phyloP scores from a whole-genome alignment of 1,140 invertebrate species.

The Plectus sambesii region DNA sequence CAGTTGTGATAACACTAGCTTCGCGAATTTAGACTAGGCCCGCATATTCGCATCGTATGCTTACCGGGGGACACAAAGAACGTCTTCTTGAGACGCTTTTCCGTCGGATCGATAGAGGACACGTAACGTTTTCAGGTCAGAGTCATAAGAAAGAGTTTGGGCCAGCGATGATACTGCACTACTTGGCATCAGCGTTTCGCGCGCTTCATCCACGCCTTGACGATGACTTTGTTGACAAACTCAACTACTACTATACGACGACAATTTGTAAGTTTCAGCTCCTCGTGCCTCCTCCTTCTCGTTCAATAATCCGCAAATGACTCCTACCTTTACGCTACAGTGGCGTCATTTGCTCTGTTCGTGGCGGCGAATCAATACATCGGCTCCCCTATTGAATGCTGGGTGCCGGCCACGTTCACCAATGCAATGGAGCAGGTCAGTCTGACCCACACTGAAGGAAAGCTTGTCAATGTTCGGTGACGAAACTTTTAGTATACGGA shows the following conservation, averaged over 20 bases:
- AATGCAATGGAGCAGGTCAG: constrained; percentile 46
- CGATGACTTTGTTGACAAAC: constrained; percentile 45
- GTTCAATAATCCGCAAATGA: constrained; percentile 4
- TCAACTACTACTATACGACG: constrained; percentile 46
- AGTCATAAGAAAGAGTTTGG: constrained; percentile 45
- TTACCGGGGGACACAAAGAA: no score
- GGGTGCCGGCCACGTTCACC: constrained; percentile 46
- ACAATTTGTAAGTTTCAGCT: constrained; percentile 38
- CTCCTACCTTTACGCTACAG: constrained; percentile 21
- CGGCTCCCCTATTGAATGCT: constrained; percentile 42
- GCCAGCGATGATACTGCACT: constrained; percentile 45
- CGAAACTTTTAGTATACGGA: neutral
- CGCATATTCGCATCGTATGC: no score
- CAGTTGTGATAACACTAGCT: no score
- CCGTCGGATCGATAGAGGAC: constrained; percentile 3
- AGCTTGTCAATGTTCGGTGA: no score
- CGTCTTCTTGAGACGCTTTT: no score
- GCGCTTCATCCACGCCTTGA: constrained; percentile 44
- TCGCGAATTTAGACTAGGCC: no score
- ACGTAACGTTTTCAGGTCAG: constrained; percentile 25
- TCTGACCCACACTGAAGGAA: no score
- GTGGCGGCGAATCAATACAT: constrained; percentile 46
- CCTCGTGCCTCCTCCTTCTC: neutral
- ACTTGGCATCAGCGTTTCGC: constrained; percentile 44
- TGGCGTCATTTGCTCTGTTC: constrained; percentile 43